Base-by-base conservation (phyloP, 2,113 vertebrate genomes). In the Scophthalmus maximus region DNA sequence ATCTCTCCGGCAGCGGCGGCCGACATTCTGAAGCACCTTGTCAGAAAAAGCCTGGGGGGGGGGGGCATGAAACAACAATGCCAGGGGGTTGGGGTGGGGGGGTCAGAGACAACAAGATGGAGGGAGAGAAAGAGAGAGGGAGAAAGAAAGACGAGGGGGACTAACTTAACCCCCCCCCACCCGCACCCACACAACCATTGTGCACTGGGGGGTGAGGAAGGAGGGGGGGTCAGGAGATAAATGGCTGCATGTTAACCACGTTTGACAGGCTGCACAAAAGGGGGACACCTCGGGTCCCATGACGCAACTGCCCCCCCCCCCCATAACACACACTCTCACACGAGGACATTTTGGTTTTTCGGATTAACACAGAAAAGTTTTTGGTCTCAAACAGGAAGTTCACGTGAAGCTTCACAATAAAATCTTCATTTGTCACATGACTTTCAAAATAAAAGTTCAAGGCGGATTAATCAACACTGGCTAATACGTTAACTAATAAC, bases 241-340 rank as follows among this genome's bases (percentile, higher is more conserved):
- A 96, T 95, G 94, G 93, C 93, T 84, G 92, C 92, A 92, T 92
- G 94, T 95, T 97, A 97, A 97, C 95, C 95, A 96, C 93, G 95
- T 96, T 96, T 96, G 96, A 95, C 95, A 95, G 95, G 95, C 94
- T 90, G 92, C 92, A 96, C 94, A 96, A 95, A 96, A 94, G 94
- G 94, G 94, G 94, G 6, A 94, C 95, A 96, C 96, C 95, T 95
- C 95, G 92, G 94, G 94, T 96, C 95, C 93, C 95, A 95, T 81
- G 93, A 96, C 92, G 94, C 93, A 95, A 94, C 91, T 93, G 81
- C 75, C 50, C 5, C 7, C 79, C 55, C 46, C 23, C 25, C 51
- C 38, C 20, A 63, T 55, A 15, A 15, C 15, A 42, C 40, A 18
- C 3, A 17, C 15, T n/a, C n/a, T n/a, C n/a, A n/a, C n/a, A n/a